Conservation (phyloP, 2,113 vertebrate genomes). For the Serilophus lunatus region DNA sequence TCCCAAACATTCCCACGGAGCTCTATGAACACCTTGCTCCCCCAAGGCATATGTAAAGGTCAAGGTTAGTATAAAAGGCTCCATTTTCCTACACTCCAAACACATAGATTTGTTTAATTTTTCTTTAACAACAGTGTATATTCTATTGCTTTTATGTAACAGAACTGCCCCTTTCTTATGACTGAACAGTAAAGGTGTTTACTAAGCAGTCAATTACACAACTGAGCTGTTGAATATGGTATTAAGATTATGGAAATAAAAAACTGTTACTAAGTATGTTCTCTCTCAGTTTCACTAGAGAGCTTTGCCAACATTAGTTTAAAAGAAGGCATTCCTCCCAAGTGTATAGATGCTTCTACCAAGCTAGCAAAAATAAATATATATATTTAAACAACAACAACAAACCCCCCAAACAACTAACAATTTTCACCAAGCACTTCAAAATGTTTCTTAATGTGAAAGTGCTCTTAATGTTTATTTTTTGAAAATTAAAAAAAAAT, state of each 20-base stretch:
- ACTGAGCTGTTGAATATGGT: neutral
- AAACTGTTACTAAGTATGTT: neutral
- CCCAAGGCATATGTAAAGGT: constrained; percentile 1
- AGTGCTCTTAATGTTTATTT: neutral
- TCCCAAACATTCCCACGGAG: neutral
- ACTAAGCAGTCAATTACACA: neutral
- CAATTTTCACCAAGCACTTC: neutral
- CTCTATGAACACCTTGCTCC: neutral
- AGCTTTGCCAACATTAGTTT: neutral
- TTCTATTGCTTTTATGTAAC: neutral
- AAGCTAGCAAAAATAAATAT: neutral
- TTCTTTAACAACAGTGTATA: neutral
- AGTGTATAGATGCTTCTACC: neutral
- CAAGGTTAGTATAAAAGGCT: neutral
- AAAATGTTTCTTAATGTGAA: neutral
- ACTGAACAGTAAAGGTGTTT: neutral
- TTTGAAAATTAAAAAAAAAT: neutral
- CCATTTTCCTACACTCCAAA: neutral
- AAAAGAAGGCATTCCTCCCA: neutral
- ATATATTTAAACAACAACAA: neutral
- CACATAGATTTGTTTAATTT: neutral
- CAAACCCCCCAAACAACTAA: neutral
- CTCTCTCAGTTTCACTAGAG: neutral
- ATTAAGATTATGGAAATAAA: neutral
- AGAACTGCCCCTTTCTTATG: neutral